Conservation (phyloP, 1,140 invertebrate genomes). For the Pseudomyrmex dendroicus region DNA sequence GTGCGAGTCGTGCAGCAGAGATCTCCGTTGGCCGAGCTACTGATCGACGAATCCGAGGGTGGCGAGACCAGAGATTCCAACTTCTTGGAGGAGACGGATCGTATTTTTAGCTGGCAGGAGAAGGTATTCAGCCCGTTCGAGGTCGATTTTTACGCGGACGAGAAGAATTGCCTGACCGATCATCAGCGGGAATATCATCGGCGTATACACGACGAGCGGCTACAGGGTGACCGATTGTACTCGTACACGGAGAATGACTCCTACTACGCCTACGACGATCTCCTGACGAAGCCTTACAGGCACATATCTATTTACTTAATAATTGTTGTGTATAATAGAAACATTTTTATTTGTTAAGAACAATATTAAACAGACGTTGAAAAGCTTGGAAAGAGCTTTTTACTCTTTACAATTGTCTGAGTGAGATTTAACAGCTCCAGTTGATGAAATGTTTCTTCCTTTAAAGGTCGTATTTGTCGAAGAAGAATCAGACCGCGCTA, state of each 20-base stretch:
- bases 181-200: slow-evolving; percentile 79
- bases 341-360: no score
- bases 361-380: no score
- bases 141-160: slow-evolving; percentile 78
- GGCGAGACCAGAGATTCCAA: slow-evolving; percentile 80
- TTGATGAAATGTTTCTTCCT: neutral
- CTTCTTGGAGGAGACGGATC: slow-evolving; percentile 79
- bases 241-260: slow-evolving; percentile 80
- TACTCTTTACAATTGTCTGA: neutral
- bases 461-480: slow-evolving; percentile 62
- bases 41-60: slow-evolving; percentile 74
- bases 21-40: slow-evolving; percentile 80
- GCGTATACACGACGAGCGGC: slow-evolving; percentile 64
- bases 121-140: slow-evolving; percentile 82
- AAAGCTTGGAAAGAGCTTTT: neutral
- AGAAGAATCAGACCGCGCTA: slow-evolving; percentile 69
- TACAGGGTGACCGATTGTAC: slow-evolving; percentile 76
- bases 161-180: slow-evolving; percentile 80
- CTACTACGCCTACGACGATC: slow-evolving; percentile 73
- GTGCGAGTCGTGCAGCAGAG: slow-evolving; percentile 82
- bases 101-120: slow-evolving; percentile 82
- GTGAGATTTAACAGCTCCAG: no score
- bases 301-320: neutral
- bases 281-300: slow-evolving; percentile 71
- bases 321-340: neutral